These are phyloP conservation scores for Montipora capitata DNA, from an alignment of 92 coral and sea anemone species.

Conservation along the genomic window DNA sequence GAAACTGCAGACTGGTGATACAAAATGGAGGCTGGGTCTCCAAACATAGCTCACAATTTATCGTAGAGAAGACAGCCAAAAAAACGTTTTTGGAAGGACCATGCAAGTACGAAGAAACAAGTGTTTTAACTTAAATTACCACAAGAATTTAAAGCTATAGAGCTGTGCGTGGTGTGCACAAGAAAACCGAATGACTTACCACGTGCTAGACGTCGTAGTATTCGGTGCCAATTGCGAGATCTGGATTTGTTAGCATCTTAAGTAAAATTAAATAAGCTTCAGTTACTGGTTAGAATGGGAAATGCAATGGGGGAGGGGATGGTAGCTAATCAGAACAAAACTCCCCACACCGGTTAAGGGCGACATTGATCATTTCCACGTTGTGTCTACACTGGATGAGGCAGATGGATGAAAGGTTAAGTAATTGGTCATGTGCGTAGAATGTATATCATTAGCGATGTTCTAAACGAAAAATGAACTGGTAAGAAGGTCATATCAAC, in stretches of 20 bases:
- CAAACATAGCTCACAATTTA: too few species aligned
- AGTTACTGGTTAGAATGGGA: conserved; percentile 59
- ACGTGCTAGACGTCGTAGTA: conserved; percentile 94
- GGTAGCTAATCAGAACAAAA: conserved; percentile 13
- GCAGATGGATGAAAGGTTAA: neutral
- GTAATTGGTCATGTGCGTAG: neutral
- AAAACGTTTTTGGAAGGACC: neutral
- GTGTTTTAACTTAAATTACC: neutral
- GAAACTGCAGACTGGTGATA: too few species aligned
- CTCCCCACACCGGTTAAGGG: neutral
- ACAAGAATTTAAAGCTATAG: conserved; percentile 1
- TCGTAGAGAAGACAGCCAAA: neutral
- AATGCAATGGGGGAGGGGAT: conserved; percentile 28
- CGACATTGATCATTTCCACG: neutral
- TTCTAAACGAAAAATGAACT: too few species aligned
- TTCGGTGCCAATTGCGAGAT: conserved; percentile 95
- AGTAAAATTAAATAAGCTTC: conserved; percentile 91
- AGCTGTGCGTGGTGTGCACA: conserved; percentile 39
- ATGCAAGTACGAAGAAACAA: neutral
- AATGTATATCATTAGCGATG: too few species aligned
- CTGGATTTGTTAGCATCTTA: conserved; percentile 96
- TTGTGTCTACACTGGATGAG: neutral
- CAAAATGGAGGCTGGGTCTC: too few species aligned
- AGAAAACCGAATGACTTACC: conserved; percentile 75
- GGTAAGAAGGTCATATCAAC: too few species aligned